These are phyloP conservation scores for Oenanthe oenanthe DNA, from an alignment of 2,113 vertebrate genomes.

Conservation along the genomic window DNA sequence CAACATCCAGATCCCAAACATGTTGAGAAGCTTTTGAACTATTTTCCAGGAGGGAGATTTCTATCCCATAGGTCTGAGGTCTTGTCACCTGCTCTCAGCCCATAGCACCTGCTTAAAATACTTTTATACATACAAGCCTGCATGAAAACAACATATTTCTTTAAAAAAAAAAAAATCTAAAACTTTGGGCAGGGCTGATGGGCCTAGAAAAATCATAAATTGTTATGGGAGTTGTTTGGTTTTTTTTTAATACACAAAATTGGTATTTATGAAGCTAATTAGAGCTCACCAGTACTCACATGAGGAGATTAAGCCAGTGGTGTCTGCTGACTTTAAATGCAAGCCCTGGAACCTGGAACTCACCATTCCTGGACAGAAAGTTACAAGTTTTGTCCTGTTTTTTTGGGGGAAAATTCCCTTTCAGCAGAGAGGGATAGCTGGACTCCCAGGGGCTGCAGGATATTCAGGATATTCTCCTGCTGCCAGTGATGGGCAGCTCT, in stretches of 20 bases:
- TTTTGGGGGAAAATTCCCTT: not conserved
- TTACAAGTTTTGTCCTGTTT: not conserved
- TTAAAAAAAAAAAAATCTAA: not conserved
- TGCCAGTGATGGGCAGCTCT: not conserved
- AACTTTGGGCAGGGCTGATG: not conserved
- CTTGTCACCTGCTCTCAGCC: not conserved
- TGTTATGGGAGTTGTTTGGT: too few species aligned
- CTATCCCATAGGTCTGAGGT: not conserved
- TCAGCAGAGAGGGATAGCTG: not conserved
- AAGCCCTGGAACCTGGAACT: not conserved
- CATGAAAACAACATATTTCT: not conserved
- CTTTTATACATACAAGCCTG: rapidly evolving
- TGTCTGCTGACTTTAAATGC: not conserved
- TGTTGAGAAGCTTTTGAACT: not conserved
- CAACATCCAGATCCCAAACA: not conserved
- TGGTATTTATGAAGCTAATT: not conserved
- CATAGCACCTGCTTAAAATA: not conserved
- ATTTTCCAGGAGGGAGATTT: not conserved
- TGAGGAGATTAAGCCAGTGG: not conserved
- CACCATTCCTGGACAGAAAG: not conserved
- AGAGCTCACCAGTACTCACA: not conserved
- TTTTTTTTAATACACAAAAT: not conserved
- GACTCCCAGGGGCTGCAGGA: not conserved
- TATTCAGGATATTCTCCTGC: not conserved
- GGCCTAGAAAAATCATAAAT: not conserved